Evolutionary conservation across 2,797 vertebrate genomes (phyloP), one percentile per base, ranked within the genome.

Genomic region (Leuciscus waleckii): DNA sequence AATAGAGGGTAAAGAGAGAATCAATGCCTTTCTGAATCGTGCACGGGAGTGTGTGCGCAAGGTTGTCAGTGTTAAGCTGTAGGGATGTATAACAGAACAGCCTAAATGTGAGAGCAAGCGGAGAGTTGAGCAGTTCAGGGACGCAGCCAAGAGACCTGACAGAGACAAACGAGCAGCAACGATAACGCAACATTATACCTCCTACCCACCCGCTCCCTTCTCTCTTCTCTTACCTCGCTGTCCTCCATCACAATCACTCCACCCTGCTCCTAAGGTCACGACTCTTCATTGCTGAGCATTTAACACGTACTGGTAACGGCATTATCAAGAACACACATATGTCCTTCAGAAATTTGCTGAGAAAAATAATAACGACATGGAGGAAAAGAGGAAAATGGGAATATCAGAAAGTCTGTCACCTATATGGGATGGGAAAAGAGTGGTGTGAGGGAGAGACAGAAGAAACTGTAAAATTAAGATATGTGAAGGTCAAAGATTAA

Each of bases 211-310:
- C n/a, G 3, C 35, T 61, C 54, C 35, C 63, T 58, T 26, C 41
- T 9, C 39, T 43, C 67, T n/a, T 54, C 82, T 84, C 84, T 56
- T 82, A 63, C 82, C 54, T 86, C 82, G 74, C 58, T 39, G 69
- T 90, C 85, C 86, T 89, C 90, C 87, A 89, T 83, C 86, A 86
- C 85, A 65, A 80, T 81, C 49, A 70, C 65, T 49, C 37, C 51
- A 56, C n/a, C 63, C 46, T 17, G 19, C 75, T 61, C 9, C 23
- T 73, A 65, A 85, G 77, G 77, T 85, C 77, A 80, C 1, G 4
- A 29, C 65, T 51, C 51, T 26, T 61, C n/a, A 65, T 58, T 23
- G 58, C 41, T 26, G 37, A 70, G 56, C 35, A 2, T 39, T 21
- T 81, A 56, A 70, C 49, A 39, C 32, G 7, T 29, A n/a, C 7